These are phyloP conservation scores for Oreochromis grahami DNA, from an alignment of 2,797 vertebrate genomes.

Conservation along the genomic window DNA sequence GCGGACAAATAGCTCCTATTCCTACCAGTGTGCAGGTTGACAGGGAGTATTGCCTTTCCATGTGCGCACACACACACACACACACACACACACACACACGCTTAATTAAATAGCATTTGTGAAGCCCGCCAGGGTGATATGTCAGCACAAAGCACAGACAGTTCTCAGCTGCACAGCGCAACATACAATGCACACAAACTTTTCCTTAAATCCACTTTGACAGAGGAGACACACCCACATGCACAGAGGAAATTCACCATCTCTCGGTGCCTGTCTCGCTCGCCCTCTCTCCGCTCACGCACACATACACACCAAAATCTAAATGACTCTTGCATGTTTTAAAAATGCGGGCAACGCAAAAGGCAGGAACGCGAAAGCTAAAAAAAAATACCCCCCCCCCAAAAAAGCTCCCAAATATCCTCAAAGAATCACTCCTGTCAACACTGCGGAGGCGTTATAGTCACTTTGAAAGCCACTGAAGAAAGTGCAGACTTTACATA, in stretches of 20 bases:
- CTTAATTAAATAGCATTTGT: constrained; percentile 63
- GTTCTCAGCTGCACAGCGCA: constrained; percentile 17
- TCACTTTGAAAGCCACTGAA: constrained; percentile 6
- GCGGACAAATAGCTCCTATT: constrained; percentile 59
- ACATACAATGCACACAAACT: constrained; percentile 4
- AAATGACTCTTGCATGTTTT: constrained; percentile 13
- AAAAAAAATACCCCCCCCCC: neutral
- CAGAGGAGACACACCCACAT: constrained; percentile 8
- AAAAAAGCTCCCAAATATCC: neutral
- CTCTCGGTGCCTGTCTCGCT: neutral
- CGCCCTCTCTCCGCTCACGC: neutral
- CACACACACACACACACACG: neutral
- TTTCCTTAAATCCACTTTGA: constrained; percentile 23
- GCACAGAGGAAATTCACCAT: neutral
- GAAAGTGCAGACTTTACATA: neutral
- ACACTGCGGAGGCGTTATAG: constrained; percentile 3
- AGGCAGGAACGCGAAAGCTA: constrained; percentile 10
- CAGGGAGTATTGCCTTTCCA: constrained; percentile 21
- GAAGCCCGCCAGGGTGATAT: constrained; percentile 36
- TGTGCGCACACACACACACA: neutral
- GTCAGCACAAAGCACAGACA: constrained; percentile 32
- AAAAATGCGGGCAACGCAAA: neutral
- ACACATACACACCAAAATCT: neutral
- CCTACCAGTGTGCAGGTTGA: constrained; percentile 40
- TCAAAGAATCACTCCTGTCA: constrained; percentile 23